Conservation (phyloP, 2,888 invertebrate genomes). For the Zelleria hepariella region DNA sequence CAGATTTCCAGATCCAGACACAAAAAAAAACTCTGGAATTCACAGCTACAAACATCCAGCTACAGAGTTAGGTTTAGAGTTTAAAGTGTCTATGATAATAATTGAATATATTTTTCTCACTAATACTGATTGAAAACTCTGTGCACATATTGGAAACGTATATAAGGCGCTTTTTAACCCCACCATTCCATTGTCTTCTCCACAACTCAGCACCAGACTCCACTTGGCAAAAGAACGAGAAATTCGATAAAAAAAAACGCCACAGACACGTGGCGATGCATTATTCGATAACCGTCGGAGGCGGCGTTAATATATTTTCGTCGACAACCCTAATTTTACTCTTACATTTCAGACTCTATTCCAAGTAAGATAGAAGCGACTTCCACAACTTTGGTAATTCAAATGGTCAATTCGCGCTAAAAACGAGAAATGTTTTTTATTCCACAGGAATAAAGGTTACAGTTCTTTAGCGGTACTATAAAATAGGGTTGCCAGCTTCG, state of each 20-base stretch:
- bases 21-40: too few species aligned
- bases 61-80: too few species aligned
- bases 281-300: constrained; percentile 70
- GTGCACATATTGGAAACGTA: too few species aligned
- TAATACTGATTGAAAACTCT: too few species aligned
- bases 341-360: constrained; percentile 22
- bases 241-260: constrained; percentile 56
- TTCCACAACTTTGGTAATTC: background rate
- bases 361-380: background rate
- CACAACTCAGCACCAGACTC: constrained; percentile 53
- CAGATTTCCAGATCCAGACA: too few species aligned
- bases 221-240: constrained; percentile 55
- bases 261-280: constrained; percentile 56
- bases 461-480: constrained; percentile 14
- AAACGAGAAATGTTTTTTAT: background rate
- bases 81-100: too few species aligned
- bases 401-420: background rate
- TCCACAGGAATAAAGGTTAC: background rate
- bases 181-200: constrained; percentile 30
- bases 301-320: constrained; percentile 55
- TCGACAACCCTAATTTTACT: constrained; percentile 56
- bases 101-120: too few species aligned
- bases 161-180: background rate
- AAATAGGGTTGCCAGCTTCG: constrained; percentile 45
- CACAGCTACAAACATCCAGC: too few species aligned